Evolutionary conservation across 2,113 vertebrate species (phyloP), one percentile per base, ranked within the genome.

Genomic region (Benitochromis conjunctus): DNA sequence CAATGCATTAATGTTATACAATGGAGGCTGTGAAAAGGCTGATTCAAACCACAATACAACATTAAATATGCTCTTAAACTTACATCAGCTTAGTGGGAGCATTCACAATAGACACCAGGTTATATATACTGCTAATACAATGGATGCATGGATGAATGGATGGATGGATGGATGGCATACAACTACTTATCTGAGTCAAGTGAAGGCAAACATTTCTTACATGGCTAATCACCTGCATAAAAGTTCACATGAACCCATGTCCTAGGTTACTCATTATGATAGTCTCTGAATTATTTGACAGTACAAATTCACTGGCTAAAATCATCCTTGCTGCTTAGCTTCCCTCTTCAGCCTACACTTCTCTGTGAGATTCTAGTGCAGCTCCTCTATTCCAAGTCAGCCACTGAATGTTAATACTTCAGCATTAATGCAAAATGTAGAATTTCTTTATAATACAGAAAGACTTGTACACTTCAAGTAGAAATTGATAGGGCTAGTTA

Each of bases 361-460:
- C 58, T 48, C 12, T 69, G 19, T 36, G 64, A 69, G 24, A 24
- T 82, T 64, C 18, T 54, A 29, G 38, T 43, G 9, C 21, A 71
- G 13, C 46, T 64, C 26, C 34, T 71, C 26, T 46, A 1, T 55
- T 74, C 34, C 18, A 38, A 19, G 56, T 85, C 18, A 78, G 69
- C 77, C 12, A 21, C 14, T 82, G 24, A 79, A 58, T 87, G 57
- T 46, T 79, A 77, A 78, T 24, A 56, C 26, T 58, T 81, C 7
- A 34, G 38, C 84, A 88, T 89, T 88, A 88, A 89, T 83, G n/a
- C 54, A 91, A 58, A 7, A 60, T 43, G 36, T 69, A 11, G 34
- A 81, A 38, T 21, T 51, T 29, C 62, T 58, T 26, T 36, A 41
- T 54, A 58, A 57, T 38, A 36, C 56, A 80, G 41, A 74, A 11